Evolutionary conservation across 1,140 invertebrate genomes (phyloP).

Genomic region (Caenorhabditis briggsae): DNA sequence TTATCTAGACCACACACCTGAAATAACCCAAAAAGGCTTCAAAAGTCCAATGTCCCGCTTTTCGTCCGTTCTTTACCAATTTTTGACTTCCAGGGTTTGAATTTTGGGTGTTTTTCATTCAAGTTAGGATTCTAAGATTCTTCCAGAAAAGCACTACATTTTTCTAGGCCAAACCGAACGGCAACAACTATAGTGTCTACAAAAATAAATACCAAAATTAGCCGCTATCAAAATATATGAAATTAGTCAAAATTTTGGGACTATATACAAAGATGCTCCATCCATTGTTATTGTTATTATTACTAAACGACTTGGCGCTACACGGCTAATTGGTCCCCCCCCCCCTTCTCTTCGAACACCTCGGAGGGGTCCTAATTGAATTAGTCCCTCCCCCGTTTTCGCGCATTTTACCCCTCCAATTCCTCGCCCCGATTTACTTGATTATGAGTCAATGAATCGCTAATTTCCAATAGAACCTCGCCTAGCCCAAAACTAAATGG

Average conservation of each 20-base stretch:
- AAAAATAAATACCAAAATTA: background rate
- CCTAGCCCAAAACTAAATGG: background rate
- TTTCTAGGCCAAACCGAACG: too few relatives aligned
- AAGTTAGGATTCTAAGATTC: too few relatives aligned
- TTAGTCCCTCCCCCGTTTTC: slow-evolving; percentile 11
- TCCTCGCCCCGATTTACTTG: slow-evolving; percentile 23
- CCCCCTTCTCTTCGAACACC: background rate
- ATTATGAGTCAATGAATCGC: slow-evolving; percentile 54
- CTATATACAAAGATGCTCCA: too few relatives aligned
- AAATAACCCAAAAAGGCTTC: background rate
- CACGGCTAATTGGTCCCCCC: background rate
- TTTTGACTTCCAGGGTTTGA: too few relatives aligned
- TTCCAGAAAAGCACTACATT: too few relatives aligned
- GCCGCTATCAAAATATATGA: background rate
- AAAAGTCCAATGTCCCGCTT: background rate
- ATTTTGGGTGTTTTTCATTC: too few relatives aligned
- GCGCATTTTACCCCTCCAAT: background rate
- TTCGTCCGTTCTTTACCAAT: too few relatives aligned
- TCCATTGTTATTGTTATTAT: background rate
- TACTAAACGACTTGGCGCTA: background rate
- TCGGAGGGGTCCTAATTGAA: slow-evolving; percentile 6
- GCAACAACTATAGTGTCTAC: too few relatives aligned
- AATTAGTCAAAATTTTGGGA: too few relatives aligned
- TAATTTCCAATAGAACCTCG: background rate
- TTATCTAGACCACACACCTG: too few relatives aligned